Evolutionary conservation across 2,113 vertebrate species (phyloP).

Genomic region (Scalopus aquaticus): DNA sequence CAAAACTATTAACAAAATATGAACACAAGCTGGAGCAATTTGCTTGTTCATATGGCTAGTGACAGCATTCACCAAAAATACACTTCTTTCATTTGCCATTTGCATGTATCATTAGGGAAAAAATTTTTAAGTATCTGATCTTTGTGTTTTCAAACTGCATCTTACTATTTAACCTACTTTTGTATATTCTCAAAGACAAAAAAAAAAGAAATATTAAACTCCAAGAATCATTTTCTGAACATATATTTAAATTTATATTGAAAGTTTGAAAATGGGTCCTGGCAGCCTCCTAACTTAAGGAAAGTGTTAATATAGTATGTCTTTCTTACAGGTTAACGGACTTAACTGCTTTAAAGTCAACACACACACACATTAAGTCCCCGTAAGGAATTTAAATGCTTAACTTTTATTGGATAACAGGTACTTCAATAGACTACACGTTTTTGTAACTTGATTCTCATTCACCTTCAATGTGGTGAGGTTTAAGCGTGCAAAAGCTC

Average conservation of each 20-base stretch:
- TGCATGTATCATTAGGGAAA: background rate
- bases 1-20: conserved; percentile 32
- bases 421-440: background rate
- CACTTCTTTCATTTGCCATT: background rate
- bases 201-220: background rate
- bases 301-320: background rate
- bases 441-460: conserved; percentile 19
- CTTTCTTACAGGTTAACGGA: background rate
- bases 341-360: conserved; percentile 1
- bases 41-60: background rate
- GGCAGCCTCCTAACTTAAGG: background rate
- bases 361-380: background rate
- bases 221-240: background rate
- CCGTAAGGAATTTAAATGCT: background rate
- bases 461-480: background rate
- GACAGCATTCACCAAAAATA: background rate
- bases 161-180: background rate
- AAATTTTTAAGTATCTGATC: background rate
- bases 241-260: background rate
- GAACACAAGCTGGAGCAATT: background rate
- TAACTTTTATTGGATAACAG: background rate
- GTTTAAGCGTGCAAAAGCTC: background rate
- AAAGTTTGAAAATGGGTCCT: background rate
- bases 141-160: background rate
- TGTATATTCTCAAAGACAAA: conserved; percentile 17